Evolutionary conservation across 2,888 invertebrate genomes (phyloP), one percentile per base, ranked within the genome.

Genomic region (Synergus umbraculus): DNA sequence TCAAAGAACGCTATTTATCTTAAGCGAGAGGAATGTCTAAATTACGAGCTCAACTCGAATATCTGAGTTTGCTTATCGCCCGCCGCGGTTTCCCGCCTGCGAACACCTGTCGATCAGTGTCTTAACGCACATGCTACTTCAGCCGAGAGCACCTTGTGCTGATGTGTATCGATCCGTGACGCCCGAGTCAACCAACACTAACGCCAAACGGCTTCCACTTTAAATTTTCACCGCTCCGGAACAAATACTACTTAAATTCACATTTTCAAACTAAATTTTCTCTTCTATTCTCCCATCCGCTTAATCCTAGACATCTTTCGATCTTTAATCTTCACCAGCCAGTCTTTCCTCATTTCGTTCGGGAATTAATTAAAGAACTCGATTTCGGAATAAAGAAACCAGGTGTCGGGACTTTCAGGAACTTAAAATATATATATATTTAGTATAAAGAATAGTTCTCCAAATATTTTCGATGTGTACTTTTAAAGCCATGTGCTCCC

Each of bases 121-220:
- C 83, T 85, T 84, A 81, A 77, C 82, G 79, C 83, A 79, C 83
- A 78, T 81, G 78, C 83, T 22, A n/a, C 29, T 66, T 65, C 80
- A 81, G 66, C 78, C 79, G 80, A 81, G 83, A 81, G 79, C 85
- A 83, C 83, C 83, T 83, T 83, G 79, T 82, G 65, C 82, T 83
- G 86, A 87, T 87, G 86, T 83, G 80, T 87, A 87, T 87, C 86
- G 85, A 86, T 84, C 86, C 86, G 82, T 86, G 85, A 84, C 86
- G 85, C 84, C 80, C 83, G 85, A 84, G 80, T 83, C 83, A 84
- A 84, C 60, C 82, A 78, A 76, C 64, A 41, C 60, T 76, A 22
- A 79, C 79, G 78, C 79, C 66, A 81, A 82, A 67, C 65, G 79
- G 67, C 78, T 60, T 54, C n/a, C 66, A 73, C 58, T 65, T 78